Percentiles rank a stretch among this genome's conserved stretches.
Evolutionary conservation across 2,113 vertebrate species (phyloP).

Genomic region (Eidolon helvum): DNA sequence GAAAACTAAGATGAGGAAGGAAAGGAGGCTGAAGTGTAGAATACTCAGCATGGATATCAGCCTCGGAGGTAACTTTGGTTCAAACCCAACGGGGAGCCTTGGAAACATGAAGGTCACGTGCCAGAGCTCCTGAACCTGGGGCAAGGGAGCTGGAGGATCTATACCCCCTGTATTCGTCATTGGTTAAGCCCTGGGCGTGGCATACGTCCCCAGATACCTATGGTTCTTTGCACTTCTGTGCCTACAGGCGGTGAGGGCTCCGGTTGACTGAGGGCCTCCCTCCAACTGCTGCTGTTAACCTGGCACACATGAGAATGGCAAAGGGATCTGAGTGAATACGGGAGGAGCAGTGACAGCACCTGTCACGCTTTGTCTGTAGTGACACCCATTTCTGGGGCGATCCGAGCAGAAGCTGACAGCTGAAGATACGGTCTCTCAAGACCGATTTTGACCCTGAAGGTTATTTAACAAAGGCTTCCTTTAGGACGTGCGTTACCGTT

Average conservation of each 20-base stretch:
- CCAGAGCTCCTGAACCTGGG: not conserved
- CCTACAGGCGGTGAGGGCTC: not conserved
- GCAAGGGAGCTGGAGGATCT: not conserved
- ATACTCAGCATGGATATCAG: not conserved
- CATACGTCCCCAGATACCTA: not conserved
- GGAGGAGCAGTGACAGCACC: not conserved
- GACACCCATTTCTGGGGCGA: not conserved
- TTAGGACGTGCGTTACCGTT: not conserved
- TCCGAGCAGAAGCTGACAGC: not conserved
- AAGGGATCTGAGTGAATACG: not conserved
- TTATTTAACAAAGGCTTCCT: not conserved
- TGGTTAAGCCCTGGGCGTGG: not conserved
- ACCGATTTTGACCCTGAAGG: not conserved
- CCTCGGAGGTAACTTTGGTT: not conserved
- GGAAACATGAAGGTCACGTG: not conserved
- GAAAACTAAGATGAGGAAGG: not conserved
- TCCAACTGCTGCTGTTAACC: not conserved
- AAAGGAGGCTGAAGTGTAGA: not conserved
- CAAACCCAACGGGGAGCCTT: not conserved
- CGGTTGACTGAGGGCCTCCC: too few relatives aligned
- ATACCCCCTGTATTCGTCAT: fast-evolving
- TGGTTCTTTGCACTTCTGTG: not conserved
- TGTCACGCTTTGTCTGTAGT: not conserved
- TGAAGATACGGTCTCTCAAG: not conserved
- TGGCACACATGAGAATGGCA: not conserved